Evolutionary conservation across 1,140 invertebrate species (phyloP).

Genomic region (Hyles euphorbiae): DNA sequence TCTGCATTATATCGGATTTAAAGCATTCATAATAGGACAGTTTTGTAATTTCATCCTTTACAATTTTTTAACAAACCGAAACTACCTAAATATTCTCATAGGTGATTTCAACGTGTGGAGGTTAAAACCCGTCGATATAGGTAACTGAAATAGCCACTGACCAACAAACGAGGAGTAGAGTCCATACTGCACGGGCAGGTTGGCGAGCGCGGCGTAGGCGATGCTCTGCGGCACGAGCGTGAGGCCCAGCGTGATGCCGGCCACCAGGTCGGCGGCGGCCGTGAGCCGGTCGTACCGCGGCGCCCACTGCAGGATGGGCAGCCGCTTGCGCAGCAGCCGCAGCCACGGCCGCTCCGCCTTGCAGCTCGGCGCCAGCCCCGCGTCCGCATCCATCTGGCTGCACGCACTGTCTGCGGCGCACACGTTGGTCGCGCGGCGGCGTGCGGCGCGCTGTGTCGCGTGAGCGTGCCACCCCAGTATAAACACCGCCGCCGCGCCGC

Average conservation of each 20-base stretch:
- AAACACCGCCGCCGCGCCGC: neutral
- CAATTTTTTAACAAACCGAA: too few relatives aligned
- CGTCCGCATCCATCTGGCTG: slow-evolving; percentile 27
- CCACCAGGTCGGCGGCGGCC: slow-evolving; percentile 81
- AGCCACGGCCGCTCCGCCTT: slow-evolving; percentile 20
- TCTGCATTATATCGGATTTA: too few relatives aligned
- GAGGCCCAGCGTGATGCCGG: slow-evolving; percentile 86
- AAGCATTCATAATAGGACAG: too few relatives aligned
- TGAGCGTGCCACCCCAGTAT: neutral
- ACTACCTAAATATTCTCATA: too few relatives aligned
- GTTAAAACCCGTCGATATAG: too few relatives aligned
- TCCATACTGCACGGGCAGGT: slow-evolving; percentile 82
- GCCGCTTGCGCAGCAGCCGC: slow-evolving; percentile 34
- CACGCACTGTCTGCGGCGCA: neutral
- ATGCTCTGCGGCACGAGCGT: slow-evolving; percentile 91
- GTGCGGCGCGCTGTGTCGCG: neutral
- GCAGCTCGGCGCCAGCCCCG: slow-evolving; percentile 10
- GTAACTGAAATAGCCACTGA: slow-evolving; percentile 22
- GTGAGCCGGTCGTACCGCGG: slow-evolving; percentile 77
- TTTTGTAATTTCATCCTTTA: too few relatives aligned
- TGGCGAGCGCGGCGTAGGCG: slow-evolving; percentile 86
- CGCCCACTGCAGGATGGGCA: slow-evolving; percentile 80
- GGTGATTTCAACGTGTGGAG: too few relatives aligned
- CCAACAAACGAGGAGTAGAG: slow-evolving; percentile 74
- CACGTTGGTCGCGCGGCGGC: neutral